Percentiles rank a stretch among this genome's conserved stretches.
phyloP scores from a whole-genome alignment of 2,888 invertebrate species.

The Agrochola circellaris region DNA sequence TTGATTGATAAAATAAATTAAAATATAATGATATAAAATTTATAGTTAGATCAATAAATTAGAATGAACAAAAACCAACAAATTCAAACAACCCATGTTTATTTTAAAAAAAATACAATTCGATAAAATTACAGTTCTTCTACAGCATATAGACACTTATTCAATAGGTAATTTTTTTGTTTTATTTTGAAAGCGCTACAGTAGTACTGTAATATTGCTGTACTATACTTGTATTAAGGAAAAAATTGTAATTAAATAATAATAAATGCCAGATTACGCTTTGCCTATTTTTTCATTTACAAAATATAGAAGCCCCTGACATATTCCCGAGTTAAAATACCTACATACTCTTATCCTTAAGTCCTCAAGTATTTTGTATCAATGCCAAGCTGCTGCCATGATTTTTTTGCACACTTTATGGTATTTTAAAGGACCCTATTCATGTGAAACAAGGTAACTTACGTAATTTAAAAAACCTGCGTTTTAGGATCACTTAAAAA shows the following conservation, averaged over 20 bases:
- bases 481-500: neutral
- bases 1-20: no score
- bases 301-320: neutral
- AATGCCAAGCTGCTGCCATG: neutral
- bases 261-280: slow-evolving; percentile 1
- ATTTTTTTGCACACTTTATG: neutral
- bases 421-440: neutral
- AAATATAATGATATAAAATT: no score
- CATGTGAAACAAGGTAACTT: neutral
- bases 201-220: no score
- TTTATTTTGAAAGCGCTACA: no score
- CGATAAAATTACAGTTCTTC: no score
- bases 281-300: neutral
- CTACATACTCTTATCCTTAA: no score
- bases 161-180: no score
- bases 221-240: neutral
- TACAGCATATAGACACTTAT: no score
- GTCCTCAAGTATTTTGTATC: neutral
- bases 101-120: no score
- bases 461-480: neutral
- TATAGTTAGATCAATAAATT: no score
- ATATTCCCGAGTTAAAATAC: neutral
- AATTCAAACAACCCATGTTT: no score
- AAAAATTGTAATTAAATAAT: neutral
- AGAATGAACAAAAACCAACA: no score